phyloP scores from a whole-genome alignment of 2,888 invertebrate genomes.

The Frankliniella fusca region DNA sequence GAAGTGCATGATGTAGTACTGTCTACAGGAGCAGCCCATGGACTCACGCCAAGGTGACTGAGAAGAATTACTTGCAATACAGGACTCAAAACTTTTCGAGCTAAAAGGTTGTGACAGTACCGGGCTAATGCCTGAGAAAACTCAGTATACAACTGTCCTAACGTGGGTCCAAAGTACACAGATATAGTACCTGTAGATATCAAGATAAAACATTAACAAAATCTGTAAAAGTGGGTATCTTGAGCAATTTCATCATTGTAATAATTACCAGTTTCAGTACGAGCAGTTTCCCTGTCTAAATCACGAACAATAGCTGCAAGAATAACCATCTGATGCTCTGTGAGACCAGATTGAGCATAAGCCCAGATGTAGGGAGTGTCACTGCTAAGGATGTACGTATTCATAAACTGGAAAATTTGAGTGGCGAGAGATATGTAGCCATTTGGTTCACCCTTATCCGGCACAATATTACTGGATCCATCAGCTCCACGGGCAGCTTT shows the following conservation, averaged over 20 bases:
- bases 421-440: slow-evolving; percentile 84
- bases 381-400: slow-evolving; percentile 71
- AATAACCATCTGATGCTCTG: slow-evolving; percentile 84
- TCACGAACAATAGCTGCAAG: slow-evolving; percentile 85
- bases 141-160: slow-evolving; percentile 67
- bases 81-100: slow-evolving; percentile 63
- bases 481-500: slow-evolving; percentile 52
- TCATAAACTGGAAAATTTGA: slow-evolving; percentile 80
- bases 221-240: slow-evolving; percentile 39
- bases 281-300: slow-evolving; percentile 81
- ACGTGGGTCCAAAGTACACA: slow-evolving; percentile 64
- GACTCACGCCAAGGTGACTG: slow-evolving; percentile 69
- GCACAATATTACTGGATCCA: slow-evolving; percentile 58
- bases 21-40: slow-evolving; percentile 62
- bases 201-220: background rate
- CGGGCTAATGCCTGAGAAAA: slow-evolving; percentile 75
- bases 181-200: slow-evolving; percentile 61
- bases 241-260: background rate
- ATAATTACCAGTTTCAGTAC: slow-evolving; percentile 64
- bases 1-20: slow-evolving; percentile 50
- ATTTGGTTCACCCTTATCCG: slow-evolving; percentile 73
- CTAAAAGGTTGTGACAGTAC: slow-evolving; percentile 71
- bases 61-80: slow-evolving; percentile 66
- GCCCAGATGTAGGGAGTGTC: slow-evolving; percentile 62
- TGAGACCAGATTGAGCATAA: slow-evolving; percentile 66